Conservation (phyloP, 2,797 vertebrate species). For the Periparus ater region DNA sequence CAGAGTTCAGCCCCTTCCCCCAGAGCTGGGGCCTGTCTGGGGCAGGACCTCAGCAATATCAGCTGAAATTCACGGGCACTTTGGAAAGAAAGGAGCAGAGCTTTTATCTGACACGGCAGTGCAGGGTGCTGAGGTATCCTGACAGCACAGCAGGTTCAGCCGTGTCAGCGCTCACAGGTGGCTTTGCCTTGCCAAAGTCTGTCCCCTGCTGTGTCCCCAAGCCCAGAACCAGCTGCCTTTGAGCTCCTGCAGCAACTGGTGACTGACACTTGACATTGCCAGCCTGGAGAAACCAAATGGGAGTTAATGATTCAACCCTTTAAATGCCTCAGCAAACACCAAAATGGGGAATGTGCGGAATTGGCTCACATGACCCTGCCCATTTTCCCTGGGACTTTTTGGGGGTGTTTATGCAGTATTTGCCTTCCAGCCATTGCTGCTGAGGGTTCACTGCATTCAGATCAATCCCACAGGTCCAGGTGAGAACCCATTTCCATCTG, state of each 20-base stretch:
- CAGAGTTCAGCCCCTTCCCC: not conserved
- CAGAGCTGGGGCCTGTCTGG: not conserved
- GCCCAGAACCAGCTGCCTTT: not conserved
- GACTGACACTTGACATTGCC: conserved; percentile 42
- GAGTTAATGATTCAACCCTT: conserved; percentile 65
- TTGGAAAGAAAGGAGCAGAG: not conserved
- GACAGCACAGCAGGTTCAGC: not conserved
- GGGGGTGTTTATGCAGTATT: not conserved
- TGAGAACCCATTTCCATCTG: not conserved
- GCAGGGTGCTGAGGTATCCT: not conserved
- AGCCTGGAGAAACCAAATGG: not conserved
- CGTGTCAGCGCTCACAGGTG: not conserved
- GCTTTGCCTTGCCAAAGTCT: not conserved
- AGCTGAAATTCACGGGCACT: not conserved
- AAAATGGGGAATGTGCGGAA: not conserved
- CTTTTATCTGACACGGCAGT: rapidly evolving
- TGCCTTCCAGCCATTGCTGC: not conserved
- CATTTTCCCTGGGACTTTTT: not conserved
- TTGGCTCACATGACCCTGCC: conserved; percentile 43
- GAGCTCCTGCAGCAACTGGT: not conserved
- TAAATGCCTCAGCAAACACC: not conserved
- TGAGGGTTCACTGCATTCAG: not conserved
- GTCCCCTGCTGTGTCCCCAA: not conserved
- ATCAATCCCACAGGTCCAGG: not conserved
- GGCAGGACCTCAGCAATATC: rapidly evolving